Evolutionary conservation across 1,140 invertebrate species (phyloP), one percentile per base, ranked within the genome.

Genomic region (Drosophila athabasca): DNA sequence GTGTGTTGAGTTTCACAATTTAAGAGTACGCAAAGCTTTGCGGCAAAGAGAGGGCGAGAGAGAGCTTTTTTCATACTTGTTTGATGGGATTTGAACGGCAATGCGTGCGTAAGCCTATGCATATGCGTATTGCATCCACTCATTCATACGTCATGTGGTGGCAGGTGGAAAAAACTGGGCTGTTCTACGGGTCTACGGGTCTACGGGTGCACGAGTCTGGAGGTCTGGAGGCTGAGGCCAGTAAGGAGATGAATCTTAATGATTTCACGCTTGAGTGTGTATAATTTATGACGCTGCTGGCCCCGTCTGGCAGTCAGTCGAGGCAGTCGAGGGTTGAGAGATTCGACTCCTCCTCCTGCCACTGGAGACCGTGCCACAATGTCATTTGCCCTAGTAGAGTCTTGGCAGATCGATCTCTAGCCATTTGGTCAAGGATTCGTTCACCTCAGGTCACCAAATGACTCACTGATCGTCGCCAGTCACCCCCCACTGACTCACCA

Each of bases 211-310:
- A 49, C 19, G 31, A 17, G 35, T 24, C 24, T 24, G 24, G 24
- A 26, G 24, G 24, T 26, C 43, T 52, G 59, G 26, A 43, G 22
- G 35, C 64, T 52, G 57, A 52, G 59, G 48, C 31, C 53, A 41
- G 54, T 61, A 58, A 77, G 50, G 62, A 35, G 74, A 72, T 61
- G 41, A 48, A 55, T 68, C 50, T 58, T 62, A 61, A 60, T 62
- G 64, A 55, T 45, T 67, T 71, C 13, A 54, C 60, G 66, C 62
- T 54, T 48, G 64, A 60, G 54, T 60, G 45, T 17, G 45, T 22
- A 59, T 75, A 57, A 70, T 78, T 78, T 78, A 75, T 54, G 70
- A 76, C 76, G 19, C 13, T 35, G n/a, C 43, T 75, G 75, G 70
- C 69, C 77, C 76, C 76, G 76, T 74, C 75, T 59, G 51, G 22